Base-by-base conservation (phyloP, 1,140 invertebrate genomes). In the Paraescarpia echinospica region DNA sequence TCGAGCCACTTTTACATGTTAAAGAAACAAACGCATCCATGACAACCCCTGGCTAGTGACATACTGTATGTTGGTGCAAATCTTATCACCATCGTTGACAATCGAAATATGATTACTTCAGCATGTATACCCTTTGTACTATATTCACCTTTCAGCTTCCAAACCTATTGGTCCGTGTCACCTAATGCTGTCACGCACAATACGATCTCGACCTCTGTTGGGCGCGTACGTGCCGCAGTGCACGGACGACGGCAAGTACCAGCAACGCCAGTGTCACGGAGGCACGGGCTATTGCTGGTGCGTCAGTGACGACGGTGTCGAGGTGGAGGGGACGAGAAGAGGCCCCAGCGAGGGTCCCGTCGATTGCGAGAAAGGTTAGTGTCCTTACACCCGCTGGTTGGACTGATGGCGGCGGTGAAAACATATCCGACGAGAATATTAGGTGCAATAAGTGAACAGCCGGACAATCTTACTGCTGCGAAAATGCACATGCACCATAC, bases 281-380 rank as follows among this genome's bases (percentile, higher is more conserved):
- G 89, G 92, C 59, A 92, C 92, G n/a, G 92, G 92, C 27, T 35
- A 90, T 6, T 92, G 92, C 89, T 92, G 92, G 92, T 92, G 92
- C 48, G 92, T 92, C 34, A 51, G 41, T 34, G 33, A 33, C 1
- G 1, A 51, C 41, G 91, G 91, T 1, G 34, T 27, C 34, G 41
- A 35, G 34, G 34, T 91, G 33, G 35, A 35, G 31, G 34, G 34
- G 12, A 91, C 91, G 90, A 90, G 59, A 18, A 77, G 22, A 31
- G 4, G 59, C 22, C 59, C 59, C 18, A 77, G 59, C 59, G 59
- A 77, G 22, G 59, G 59, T 18, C 59, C 59, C 8, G 59, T 77
- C 59, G 59, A 77, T 2, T 77, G 59, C 59, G 59, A 5, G 41
- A 12, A 41, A 41, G 41, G 41, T 12, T 6, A 41, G 41, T 41